Base-by-base conservation (phyloP, 2,113 vertebrate species). In the Microcebus murinus region DNA sequence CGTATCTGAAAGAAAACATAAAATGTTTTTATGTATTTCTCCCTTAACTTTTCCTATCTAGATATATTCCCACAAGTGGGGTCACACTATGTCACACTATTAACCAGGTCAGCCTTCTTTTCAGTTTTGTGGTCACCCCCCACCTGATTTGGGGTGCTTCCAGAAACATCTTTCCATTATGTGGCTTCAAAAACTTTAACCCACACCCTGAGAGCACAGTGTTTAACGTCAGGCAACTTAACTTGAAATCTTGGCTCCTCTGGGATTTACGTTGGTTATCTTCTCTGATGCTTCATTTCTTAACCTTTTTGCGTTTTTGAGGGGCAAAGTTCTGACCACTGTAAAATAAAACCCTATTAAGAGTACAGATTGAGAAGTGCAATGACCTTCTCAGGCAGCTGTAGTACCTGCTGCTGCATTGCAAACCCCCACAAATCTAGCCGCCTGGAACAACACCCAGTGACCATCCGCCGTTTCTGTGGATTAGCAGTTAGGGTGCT, bases 351-450 rank as follows among this genome's bases (percentile, higher is more conserved):
- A 48, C 23, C 23, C 34, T 73, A 9, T 34, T 27, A 15, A 1
- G 48, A 36, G 3, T 55, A 29, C 36, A 31, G 2, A 52, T 45
- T 63, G 65, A 88, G 25, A 45, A 5, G 8, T 25, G n/a, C 8
- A 25, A 8, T 6, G 18, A 25, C 1, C 23, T 61, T 61, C 39
- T 45, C 29, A 25, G 31, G 31, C 27, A 71, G 50, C 48, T 45
- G 1, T 17, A 0, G 36, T 29, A 0, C 18, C 34, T n/a, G 0
- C 8, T 12, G 18, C 34, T 14, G 8, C 23, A 1, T 70, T 17
- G 61, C 61, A 82, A 14, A 48, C 7, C 0, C 31, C 31, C 45
- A 15, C 21, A 15, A 11, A 10, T 8, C 4, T 34, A 55, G 29
- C n/a, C 13, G 13, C 36, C 17, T 3, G 84, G n/a, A 27, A 27